Evolutionary conservation across 2,113 vertebrate genomes (phyloP).

Genomic region (Zootoca vivipara): DNA sequence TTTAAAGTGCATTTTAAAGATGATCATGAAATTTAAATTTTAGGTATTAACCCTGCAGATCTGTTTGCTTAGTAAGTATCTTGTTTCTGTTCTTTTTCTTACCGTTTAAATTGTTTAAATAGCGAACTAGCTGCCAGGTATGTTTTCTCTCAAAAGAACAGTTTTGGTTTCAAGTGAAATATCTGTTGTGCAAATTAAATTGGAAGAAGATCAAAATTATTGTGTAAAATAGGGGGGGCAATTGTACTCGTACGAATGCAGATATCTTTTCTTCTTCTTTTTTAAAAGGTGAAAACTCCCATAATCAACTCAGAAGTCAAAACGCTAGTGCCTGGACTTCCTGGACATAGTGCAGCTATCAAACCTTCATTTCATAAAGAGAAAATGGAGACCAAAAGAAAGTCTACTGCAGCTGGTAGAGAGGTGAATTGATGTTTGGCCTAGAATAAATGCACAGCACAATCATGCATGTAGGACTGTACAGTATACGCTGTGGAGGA

Average conservation of each 20-base stretch:
- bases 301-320: slow-evolving; percentile 84
- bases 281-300: slow-evolving; percentile 88
- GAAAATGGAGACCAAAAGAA: slow-evolving; percentile 84
- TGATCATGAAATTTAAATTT: not conserved
- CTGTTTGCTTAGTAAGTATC: not conserved
- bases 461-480: not conserved
- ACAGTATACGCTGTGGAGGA: not conserved
- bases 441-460: not conserved
- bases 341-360: slow-evolving; percentile 87
- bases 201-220: rapidly evolving
- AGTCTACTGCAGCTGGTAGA: slow-evolving; percentile 74
- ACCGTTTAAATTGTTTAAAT: not conserved
- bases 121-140: not conserved
- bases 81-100: not conserved
- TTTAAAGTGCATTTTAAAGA: not conserved
- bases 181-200: not conserved
- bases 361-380: slow-evolving; percentile 71
- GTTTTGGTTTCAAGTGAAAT: not conserved
- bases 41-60: too few species aligned
- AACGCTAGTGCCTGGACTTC: slow-evolving; percentile 92
- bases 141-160: not conserved
- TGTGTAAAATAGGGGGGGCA: not conserved
- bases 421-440: slow-evolving; percentile 74
- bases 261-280: not conserved
- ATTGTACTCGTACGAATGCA: not conserved